Percentiles rank a stretch among this genome's conserved stretches.
These are phyloP conservation scores for Zophobas atratus DNA, from an alignment of 1,140 invertebrate species.

Conservation along the genomic window DNA sequence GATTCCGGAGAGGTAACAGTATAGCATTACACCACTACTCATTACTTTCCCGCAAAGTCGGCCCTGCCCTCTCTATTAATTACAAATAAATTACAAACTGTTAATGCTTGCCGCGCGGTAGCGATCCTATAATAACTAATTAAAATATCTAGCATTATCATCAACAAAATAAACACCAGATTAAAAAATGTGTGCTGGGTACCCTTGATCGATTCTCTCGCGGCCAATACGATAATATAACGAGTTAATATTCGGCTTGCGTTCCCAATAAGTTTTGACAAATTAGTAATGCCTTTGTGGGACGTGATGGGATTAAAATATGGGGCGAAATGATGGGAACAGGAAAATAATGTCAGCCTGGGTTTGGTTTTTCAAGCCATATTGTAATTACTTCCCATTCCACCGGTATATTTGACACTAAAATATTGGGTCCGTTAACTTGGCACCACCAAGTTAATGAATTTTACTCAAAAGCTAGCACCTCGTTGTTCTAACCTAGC, in stretches of 20 bases:
- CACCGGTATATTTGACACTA: too few relatives aligned
- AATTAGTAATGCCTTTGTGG: conserved; percentile 24
- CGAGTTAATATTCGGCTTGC: conserved; percentile 39
- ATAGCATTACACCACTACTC: conserved; percentile 37
- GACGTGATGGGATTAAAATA: conserved; percentile 17
- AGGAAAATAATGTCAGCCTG: not conserved
- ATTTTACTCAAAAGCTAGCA: too few relatives aligned
- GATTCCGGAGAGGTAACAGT: conserved; percentile 41
- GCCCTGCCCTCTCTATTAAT: conserved; percentile 49
- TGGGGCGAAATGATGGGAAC: too few relatives aligned
- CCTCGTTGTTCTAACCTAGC: too few relatives aligned
- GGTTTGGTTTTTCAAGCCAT: too few relatives aligned
- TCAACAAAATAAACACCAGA: conserved; percentile 43
- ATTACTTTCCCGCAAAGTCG: conserved; percentile 45
- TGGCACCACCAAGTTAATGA: too few relatives aligned
- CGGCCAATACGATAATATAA: conserved; percentile 42
- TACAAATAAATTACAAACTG: conserved; percentile 50
- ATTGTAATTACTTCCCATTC: too few relatives aligned
- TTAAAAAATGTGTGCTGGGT: conserved; percentile 22
- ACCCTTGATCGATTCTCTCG: conserved; percentile 43
- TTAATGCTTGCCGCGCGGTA: conserved; percentile 47
- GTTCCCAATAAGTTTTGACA: conserved; percentile 44
- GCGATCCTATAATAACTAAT: conserved; percentile 50
- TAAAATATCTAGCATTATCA: conserved; percentile 50
- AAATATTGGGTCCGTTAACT: too few relatives aligned